These are phyloP conservation scores for Scolopax mira DNA, from an alignment of 2,113 vertebrate species.

Conservation along the genomic window DNA sequence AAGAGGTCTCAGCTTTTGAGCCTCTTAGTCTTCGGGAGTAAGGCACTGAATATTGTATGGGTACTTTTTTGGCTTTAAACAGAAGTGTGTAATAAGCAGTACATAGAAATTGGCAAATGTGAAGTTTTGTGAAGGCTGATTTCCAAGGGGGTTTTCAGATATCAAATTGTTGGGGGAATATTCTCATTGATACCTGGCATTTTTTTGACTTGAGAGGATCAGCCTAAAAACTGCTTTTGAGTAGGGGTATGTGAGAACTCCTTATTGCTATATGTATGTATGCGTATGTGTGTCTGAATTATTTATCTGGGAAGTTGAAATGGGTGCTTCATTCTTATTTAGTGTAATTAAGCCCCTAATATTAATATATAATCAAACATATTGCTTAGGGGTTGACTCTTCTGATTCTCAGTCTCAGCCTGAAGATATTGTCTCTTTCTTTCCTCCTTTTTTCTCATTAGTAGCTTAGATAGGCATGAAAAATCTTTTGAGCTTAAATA, in stretches of 20 bases:
- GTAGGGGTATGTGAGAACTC: background rate
- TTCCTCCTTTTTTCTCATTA: conserved; percentile 50
- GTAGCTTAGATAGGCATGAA: conserved; percentile 60
- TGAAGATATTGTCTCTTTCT: conserved; percentile 37
- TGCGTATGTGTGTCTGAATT: background rate
- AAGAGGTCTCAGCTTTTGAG: background rate
- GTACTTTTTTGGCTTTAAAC: background rate
- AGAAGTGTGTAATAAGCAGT: background rate
- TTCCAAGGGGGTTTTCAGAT: background rate
- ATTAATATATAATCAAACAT: conserved; percentile 65
- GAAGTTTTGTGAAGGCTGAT: background rate
- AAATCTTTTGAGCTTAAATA: conserved; percentile 63
- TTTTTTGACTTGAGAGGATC: background rate
- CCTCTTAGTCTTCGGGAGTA: background rate
- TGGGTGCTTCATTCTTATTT: conserved; percentile 39
- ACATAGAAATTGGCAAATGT: background rate
- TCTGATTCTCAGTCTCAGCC: conserved; percentile 36
- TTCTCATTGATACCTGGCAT: background rate
- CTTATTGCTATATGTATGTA: background rate
- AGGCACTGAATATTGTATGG: background rate
- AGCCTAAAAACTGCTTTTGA: background rate
- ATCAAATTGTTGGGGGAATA: background rate
- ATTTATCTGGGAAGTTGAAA: conserved; percentile 38
- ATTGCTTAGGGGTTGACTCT: conserved; percentile 49
- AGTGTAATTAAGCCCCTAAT: conserved; percentile 44